phyloP scores from a whole-genome alignment of 2,797 vertebrate genomes.

The Acanthornis magna region DNA sequence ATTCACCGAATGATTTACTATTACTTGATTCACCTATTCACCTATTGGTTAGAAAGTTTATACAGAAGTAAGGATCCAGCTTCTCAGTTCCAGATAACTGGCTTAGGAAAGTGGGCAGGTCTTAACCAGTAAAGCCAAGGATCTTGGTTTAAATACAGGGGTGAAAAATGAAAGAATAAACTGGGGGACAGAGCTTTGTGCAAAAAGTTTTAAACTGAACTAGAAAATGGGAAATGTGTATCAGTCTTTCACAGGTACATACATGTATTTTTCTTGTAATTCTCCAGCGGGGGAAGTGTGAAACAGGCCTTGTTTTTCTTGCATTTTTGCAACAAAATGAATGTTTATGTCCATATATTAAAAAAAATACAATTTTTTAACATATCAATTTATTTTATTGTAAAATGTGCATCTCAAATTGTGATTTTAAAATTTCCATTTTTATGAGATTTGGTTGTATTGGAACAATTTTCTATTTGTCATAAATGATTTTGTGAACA shows the following conservation, averaged over 20 bases:
- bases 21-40: not conserved
- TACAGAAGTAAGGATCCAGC: not conserved
- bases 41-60: not conserved
- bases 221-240: not conserved
- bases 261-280: not conserved
- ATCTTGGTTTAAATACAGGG: not conserved
- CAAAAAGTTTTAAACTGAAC: not conserved
- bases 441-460: not conserved
- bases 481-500: not conserved
- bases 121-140: not conserved
- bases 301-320: not conserved
- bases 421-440: not conserved
- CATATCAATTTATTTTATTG: not conserved
- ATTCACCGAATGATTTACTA: not conserved
- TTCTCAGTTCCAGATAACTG: not conserved
- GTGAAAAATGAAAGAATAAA: not conserved
- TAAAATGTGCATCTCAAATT: not conserved
- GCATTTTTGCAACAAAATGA: not conserved
- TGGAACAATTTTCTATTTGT: not conserved
- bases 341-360: not conserved
- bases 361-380: not conserved
- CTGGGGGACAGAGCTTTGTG: not conserved
- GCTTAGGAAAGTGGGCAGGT: not conserved
- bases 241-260: accelerated
- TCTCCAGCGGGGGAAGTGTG: not conserved